A percentile compares a stretch with the other conserved stretches of the same genome.
Evolutionary conservation across 2,113 vertebrate species (phyloP).

Genomic region (Taurulus bubalis): DNA sequence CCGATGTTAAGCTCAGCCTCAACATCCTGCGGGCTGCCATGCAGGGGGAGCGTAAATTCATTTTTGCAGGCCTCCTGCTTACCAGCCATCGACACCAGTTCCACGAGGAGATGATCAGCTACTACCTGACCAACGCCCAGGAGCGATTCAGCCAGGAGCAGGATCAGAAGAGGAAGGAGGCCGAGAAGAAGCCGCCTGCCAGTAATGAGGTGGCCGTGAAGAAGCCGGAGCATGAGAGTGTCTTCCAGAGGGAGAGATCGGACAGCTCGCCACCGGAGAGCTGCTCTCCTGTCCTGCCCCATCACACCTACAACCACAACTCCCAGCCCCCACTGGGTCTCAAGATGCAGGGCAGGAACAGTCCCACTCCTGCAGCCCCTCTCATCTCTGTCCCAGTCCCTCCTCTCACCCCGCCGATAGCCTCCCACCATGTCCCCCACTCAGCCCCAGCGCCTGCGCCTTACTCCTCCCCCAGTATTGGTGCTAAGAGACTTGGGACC

Average conservation of each 20-base stretch:
- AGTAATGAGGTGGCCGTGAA: constrained; percentile 33
- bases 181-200: constrained; percentile 79
- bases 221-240: constrained; percentile 72
- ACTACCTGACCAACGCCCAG: constrained; percentile 95
- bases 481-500: constrained; percentile 87
- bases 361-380: constrained; percentile 83
- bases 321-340: constrained; percentile 88
- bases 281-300: constrained; percentile 89
- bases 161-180: constrained; percentile 92
- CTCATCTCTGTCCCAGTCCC: constrained; percentile 63
- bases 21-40: constrained; percentile 98
- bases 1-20: constrained; percentile 98
- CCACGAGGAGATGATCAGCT: constrained; percentile 99
- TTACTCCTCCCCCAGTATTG: constrained; percentile 88
- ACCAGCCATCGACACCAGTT: constrained; percentile 98
- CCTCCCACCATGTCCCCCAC: constrained; percentile 64
- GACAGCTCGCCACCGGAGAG: constrained; percentile 89
- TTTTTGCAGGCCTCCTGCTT: constrained; percentile 95
- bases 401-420: constrained; percentile 67
- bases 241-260: constrained; percentile 83
- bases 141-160: constrained; percentile 97
- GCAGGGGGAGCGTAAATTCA: constrained; percentile 99
- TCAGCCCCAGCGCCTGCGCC: constrained; percentile 70
- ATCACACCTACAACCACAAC: constrained; percentile 78
- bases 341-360: constrained; percentile 90